Conservation (phyloP, 2,113 vertebrate species). For the Nansenia antarctica region DNA sequence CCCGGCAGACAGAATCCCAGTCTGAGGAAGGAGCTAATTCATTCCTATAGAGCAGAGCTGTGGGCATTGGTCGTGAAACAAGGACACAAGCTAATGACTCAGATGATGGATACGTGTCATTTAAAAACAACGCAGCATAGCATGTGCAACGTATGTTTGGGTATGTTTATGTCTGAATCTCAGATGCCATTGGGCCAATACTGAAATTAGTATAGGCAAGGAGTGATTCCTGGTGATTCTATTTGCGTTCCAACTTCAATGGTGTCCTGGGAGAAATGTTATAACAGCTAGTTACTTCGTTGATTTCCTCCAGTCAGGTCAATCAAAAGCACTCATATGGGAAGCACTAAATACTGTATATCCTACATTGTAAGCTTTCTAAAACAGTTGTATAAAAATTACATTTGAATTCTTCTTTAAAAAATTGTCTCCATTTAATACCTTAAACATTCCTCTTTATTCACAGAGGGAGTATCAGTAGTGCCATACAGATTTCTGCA, state of each 20-base stretch:
- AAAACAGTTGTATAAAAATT: neutral
- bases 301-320: neutral
- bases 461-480: neutral
- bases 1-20: conserved; percentile 27
- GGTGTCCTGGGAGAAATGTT: neutral
- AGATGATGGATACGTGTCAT: conserved; percentile 45
- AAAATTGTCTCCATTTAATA: neutral
- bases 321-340: neutral
- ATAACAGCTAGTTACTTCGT: neutral
- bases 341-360: neutral
- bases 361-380: neutral
- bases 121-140: conserved; percentile 14
- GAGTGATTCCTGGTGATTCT: neutral
- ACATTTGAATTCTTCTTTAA: neutral
- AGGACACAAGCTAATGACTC: conserved; percentile 58
- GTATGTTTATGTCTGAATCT: conserved; percentile 35
- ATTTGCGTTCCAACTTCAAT: neutral
- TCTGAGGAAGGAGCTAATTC: conserved; percentile 1
- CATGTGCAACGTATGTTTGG: conserved; percentile 17
- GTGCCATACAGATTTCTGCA: neutral
- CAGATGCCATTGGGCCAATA: conserved; percentile 3
- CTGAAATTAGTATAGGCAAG: neutral
- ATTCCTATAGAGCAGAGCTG: conserved; percentile 43
- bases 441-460: neutral
- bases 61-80: conserved; percentile 43